phyloP scores from a whole-genome alignment of 2,888 invertebrate species.

The Drosophila eohydei region DNA sequence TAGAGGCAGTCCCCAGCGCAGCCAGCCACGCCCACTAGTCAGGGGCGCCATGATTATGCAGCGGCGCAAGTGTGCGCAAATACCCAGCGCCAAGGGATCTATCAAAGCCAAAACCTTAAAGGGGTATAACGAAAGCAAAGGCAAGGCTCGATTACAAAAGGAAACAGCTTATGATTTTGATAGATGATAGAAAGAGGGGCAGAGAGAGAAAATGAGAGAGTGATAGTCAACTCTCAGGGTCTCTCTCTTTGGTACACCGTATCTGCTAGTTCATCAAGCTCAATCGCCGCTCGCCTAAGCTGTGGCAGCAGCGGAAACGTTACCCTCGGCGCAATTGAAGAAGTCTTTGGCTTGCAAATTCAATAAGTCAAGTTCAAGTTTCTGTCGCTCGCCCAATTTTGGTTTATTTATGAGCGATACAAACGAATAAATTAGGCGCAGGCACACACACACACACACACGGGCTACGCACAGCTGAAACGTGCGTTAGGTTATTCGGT shows the following conservation, averaged over 20 bases:
- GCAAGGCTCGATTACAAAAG: neutral
- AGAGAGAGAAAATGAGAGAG: neutral
- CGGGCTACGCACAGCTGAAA: slow-evolving; percentile 20
- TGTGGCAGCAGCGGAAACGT: slow-evolving; percentile 13
- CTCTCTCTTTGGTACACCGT: neutral
- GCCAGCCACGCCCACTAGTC: slow-evolving; percentile 46
- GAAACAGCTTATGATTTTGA: neutral
- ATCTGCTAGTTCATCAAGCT: neutral
- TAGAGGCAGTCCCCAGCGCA: slow-evolving; percentile 59
- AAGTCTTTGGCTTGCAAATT: slow-evolving; percentile 66
- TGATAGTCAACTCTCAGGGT: neutral
- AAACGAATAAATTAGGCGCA: slow-evolving; percentile 77
- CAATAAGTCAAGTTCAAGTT: slow-evolving; percentile 73
- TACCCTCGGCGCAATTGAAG: slow-evolving; percentile 59
- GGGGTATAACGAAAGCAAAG: neutral
- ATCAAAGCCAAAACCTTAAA: too few relatives aligned
- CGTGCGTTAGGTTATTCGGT: slow-evolving; percentile 58
- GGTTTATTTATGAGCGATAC: slow-evolving; percentile 78
- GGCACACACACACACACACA: slow-evolving; percentile 33
- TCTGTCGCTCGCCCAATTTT: slow-evolving; percentile 70
- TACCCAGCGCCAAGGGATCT: slow-evolving; percentile 6
- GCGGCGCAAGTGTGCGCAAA: slow-evolving; percentile 31
- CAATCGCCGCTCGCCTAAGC: neutral
- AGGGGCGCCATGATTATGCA: slow-evolving; percentile 67
- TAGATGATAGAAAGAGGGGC: neutral